Evolutionary conservation across 2,113 vertebrate species (phyloP).

Genomic region (Perca flavescens): DNA sequence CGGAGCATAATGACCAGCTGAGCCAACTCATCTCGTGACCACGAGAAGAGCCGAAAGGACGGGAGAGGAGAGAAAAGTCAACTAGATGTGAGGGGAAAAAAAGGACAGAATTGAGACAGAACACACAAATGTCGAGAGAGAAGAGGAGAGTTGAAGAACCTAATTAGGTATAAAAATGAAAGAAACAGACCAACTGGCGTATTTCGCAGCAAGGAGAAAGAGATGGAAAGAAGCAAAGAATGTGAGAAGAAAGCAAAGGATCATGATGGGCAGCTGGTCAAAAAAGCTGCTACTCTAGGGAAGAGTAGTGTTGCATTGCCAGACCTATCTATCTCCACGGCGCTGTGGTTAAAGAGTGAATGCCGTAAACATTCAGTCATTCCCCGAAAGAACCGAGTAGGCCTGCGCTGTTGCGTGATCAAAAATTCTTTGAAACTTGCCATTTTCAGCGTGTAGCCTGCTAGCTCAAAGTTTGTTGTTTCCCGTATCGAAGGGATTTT

Average conservation of each 20-base stretch:
- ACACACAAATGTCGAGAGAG: fast-evolving
- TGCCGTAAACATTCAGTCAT: no score
- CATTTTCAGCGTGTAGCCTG: no score
- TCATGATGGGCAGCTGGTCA: not conserved
- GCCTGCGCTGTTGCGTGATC: no score
- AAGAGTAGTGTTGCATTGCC: not conserved
- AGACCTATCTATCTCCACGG: no score
- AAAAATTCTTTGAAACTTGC: no score
- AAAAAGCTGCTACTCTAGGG: not conserved
- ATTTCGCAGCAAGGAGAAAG: not conserved
- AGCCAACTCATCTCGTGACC: conserved; percentile 38
- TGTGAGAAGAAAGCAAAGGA: not conserved
- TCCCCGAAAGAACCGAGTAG: no score
- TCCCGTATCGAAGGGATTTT: no score
- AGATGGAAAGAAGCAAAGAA: not conserved
- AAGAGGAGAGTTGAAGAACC: not conserved
- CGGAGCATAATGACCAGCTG: conserved; percentile 52
- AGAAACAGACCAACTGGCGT: not conserved
- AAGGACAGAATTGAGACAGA: not conserved
- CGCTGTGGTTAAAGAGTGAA: no score
- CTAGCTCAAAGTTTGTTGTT: no score
- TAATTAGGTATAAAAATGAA: not conserved
- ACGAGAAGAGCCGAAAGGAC: conserved; percentile 2
- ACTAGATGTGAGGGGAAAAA: conserved; percentile 6
- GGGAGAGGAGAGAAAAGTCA: conserved; percentile 12